Base-by-base conservation (phyloP, 1,140 invertebrate genomes). In the Zelostemma sp. region DNA sequence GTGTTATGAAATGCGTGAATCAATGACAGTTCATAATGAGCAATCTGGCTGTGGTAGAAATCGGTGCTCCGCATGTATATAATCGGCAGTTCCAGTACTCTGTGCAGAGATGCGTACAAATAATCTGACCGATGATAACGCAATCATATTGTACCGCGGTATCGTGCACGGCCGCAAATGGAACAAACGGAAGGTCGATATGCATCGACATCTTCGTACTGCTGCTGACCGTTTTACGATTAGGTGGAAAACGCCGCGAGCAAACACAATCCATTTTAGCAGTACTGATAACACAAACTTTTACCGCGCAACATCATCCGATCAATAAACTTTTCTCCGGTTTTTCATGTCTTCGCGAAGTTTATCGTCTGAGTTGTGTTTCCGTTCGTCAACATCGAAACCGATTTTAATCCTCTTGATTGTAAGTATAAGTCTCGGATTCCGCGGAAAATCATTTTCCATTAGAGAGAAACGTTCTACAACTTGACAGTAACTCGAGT, bases 91-190 rank as follows among this genome's bases (percentile, higher is more conserved):
- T 6, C 45, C 55, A 46, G 56, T 48, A 49, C 55, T 59, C 43
- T 14, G 19, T 41, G 51, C 53, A 48, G 67, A 64, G 53, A 64
- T 70, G 51, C 57, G 56, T 57, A 57, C 53, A 40, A 64, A 65
- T 70, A 64, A 70, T 70, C 56, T 60, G 46, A 43, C 40, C 46
- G 19, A 43, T 31, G 67, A 70, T 70, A 70, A 58, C 47, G 53
- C 64, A 70, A 65, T 70, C 51, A 58, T 48, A 65, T 65, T 70
- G 68, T 65, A 57, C 48, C 38, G 68, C 43, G 57, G 67, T 69
- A 64, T 69, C 56, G 47, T 25, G 51, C 47, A 46, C 31, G 47
- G 47, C 61, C 57, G 43, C 61, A 60, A 78, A 78, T 78, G 74
- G 73, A 73, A 40, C 46, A 45, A 56, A 59, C 43, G 48, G 62